Evolutionary conservation across 2,888 invertebrate genomes (phyloP).

Genomic region (Altica lythri): DNA sequence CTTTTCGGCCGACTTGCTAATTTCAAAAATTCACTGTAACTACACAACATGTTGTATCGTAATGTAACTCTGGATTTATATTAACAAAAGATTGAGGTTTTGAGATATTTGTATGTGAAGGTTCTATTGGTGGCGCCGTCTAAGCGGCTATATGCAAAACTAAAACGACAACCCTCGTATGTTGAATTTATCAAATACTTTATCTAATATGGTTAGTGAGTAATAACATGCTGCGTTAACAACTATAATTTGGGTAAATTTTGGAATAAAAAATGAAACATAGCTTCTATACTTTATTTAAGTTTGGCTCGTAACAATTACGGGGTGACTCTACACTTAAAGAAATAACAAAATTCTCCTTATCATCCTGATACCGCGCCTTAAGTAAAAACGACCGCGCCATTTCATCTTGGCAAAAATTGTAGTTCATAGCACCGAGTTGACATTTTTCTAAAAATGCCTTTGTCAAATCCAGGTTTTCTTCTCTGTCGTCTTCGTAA

Average conservation of each 20-base stretch:
- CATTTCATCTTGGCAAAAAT: conserved; percentile 55
- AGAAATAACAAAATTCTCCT: conserved; percentile 59
- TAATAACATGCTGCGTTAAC: too few relatives aligned
- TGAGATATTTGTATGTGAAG: too few relatives aligned
- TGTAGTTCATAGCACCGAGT: conserved; percentile 55
- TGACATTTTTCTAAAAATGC: conserved; percentile 56
- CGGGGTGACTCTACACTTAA: conserved; percentile 51
- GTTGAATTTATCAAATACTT: too few relatives aligned
- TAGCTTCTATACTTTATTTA: conserved; percentile 24
- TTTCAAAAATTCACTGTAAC: too few relatives aligned
- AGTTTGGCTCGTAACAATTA: conserved; percentile 31
- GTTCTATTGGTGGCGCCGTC: too few relatives aligned
- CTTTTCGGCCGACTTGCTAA: too few relatives aligned
- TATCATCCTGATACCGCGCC: conserved; percentile 60
- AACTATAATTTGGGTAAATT: not conserved
- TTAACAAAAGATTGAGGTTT: too few relatives aligned
- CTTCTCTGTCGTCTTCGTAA: conserved; percentile 50
- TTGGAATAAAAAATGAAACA: not conserved
- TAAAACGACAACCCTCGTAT: too few relatives aligned
- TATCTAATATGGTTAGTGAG: too few relatives aligned
- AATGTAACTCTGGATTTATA: too few relatives aligned
- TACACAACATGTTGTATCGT: too few relatives aligned
- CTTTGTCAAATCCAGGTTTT: conserved; percentile 50
- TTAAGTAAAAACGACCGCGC: conserved; percentile 60
- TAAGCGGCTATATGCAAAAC: too few relatives aligned